Evolutionary conservation across 2,888 invertebrate genomes (phyloP).

Genomic region (Leptopilina myrica): DNA sequence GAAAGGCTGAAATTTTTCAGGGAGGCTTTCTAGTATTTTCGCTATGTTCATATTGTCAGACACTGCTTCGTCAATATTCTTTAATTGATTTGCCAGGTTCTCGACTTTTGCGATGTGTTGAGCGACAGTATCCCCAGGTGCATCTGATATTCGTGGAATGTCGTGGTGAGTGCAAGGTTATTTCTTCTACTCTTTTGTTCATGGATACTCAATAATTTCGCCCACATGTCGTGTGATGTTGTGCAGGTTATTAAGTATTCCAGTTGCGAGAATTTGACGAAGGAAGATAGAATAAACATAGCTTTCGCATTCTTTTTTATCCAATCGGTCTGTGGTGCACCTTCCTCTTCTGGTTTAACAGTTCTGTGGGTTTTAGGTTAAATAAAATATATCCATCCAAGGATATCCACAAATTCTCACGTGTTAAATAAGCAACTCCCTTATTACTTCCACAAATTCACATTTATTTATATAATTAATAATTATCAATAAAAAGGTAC

Average conservation of each 20-base stretch:
- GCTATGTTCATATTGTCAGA: slow-evolving; percentile 24
- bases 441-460: too few species aligned
- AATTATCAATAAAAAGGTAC: too few species aligned
- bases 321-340: too few species aligned
- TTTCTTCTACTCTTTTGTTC: slow-evolving; percentile 46
- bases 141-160: slow-evolving; percentile 44
- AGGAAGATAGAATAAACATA: slow-evolving; percentile 24
- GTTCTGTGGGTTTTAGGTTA: too few species aligned
- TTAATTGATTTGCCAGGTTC: slow-evolving; percentile 56
- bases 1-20: slow-evolving; percentile 32
- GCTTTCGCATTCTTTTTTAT: slow-evolving; percentile 1
- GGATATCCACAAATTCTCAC: too few species aligned
- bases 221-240: slow-evolving; percentile 39
- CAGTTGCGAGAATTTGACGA: slow-evolving; percentile 29
- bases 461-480: too few species aligned
- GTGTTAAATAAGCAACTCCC: too few species aligned
- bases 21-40: slow-evolving; percentile 40
- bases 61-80: slow-evolving; percentile 42
- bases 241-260: slow-evolving; percentile 42
- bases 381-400: too few species aligned
- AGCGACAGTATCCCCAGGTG: slow-evolving; percentile 33
- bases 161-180: slow-evolving; percentile 40
- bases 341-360: too few species aligned
- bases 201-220: slow-evolving; percentile 40
- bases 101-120: slow-evolving; percentile 54